These are phyloP conservation scores for Eriosoma lanigerum DNA, from an alignment of 1,140 invertebrate species.

Conservation along the genomic window DNA sequence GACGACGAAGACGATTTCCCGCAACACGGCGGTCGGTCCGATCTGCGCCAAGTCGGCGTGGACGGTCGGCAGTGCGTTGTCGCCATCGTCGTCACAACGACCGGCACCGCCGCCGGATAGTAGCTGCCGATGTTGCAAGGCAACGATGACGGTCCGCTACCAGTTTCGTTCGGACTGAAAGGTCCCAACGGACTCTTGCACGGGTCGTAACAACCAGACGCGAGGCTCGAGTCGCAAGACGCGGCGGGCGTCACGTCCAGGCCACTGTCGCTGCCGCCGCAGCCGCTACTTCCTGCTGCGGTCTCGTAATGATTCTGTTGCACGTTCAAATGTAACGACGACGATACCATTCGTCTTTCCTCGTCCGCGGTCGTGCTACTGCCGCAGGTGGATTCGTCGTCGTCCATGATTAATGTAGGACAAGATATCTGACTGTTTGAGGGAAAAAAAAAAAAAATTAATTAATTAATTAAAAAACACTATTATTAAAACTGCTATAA, in stretches of 20 bases:
- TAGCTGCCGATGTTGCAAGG: constrained; percentile 50
- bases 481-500: background rate
- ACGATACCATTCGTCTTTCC: constrained; percentile 68
- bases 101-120: too few species aligned
- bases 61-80: constrained; percentile 54
- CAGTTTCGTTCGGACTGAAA: constrained; percentile 59
- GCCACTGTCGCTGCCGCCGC: constrained; percentile 60
- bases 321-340: constrained; percentile 70
- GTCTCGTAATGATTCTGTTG: constrained; percentile 59
- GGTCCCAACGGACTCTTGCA: constrained; percentile 64
- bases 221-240: constrained; percentile 74
- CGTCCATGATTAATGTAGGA: constrained; percentile 8
- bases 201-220: constrained; percentile 73
- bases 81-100: too few species aligned
- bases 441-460: background rate
- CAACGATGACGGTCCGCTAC: constrained; percentile 58
- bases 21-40: background rate
- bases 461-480: too few species aligned
- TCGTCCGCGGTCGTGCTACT: constrained; percentile 58
- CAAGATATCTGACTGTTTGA: background rate
- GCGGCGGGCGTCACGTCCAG: constrained; percentile 58
- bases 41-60: constrained; percentile 61
- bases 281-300: constrained; percentile 61
- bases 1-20: too few species aligned
- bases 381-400: background rate